These are phyloP conservation scores for Myzus persicae DNA, from an alignment of 1,140 invertebrate species.

Conservation along the genomic window DNA sequence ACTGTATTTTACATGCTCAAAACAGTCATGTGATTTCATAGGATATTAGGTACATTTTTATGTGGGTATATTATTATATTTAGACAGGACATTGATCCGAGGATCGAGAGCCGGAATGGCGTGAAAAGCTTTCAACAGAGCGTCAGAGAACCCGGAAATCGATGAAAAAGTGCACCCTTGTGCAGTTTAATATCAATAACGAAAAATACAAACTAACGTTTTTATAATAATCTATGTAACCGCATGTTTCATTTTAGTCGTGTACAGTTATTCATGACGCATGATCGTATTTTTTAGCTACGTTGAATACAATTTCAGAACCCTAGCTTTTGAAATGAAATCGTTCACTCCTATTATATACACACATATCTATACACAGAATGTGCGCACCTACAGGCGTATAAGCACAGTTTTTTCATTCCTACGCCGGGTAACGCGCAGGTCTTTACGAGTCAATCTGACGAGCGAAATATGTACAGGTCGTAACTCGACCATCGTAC, in stretches of 20 bases:
- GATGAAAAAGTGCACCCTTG: too few relatives aligned
- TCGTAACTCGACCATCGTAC: not conserved
- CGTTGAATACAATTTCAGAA: not conserved
- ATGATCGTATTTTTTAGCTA: not conserved
- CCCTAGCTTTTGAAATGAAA: not conserved
- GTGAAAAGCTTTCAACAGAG: not conserved
- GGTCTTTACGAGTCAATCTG: not conserved
- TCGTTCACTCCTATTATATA: too few relatives aligned
- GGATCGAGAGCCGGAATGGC: too few relatives aligned
- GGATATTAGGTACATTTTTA: not conserved
- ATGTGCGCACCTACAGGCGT: not conserved
- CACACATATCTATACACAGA: too few relatives aligned
- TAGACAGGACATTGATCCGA: not conserved
- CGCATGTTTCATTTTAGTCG: not conserved
- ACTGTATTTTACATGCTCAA: accelerated
- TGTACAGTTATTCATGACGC: not conserved
- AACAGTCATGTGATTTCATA: not conserved
- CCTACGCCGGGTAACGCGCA: not conserved
- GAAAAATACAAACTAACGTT: not conserved
- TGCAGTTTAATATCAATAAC: not conserved
- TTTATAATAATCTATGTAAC: not conserved
- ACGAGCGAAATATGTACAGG: not conserved
- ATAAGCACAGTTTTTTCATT: not conserved
- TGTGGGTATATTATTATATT: not conserved
- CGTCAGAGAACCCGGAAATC: not conserved